Percentiles rank a stretch among this genome's conserved stretches.
phyloP scores from a whole-genome alignment of 1,140 invertebrate genomes.

The Orchesella cincta region DNA sequence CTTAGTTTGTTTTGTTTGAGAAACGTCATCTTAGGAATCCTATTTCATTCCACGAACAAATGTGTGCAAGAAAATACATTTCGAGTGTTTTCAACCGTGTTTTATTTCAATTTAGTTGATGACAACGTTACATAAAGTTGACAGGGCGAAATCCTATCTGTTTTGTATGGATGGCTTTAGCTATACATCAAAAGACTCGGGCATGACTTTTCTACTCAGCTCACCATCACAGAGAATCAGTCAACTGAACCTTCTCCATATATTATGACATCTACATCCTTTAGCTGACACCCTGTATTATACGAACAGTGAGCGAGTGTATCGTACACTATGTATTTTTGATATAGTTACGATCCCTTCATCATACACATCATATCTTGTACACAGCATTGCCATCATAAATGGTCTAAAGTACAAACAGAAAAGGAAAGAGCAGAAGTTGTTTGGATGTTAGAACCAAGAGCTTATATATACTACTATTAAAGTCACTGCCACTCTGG shows the following conservation, averaged over 20 bases:
- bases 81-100: constrained; percentile 5
- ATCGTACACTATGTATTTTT: too few species aligned
- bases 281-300: too few species aligned
- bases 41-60: not conserved
- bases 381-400: too few species aligned
- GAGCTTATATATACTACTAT: too few species aligned
- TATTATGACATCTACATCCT: too few species aligned
- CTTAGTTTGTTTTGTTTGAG: not conserved
- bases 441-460: too few species aligned
- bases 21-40: not conserved
- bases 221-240: not conserved
- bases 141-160: constrained; percentile 16
- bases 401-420: too few species aligned
- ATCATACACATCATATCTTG: too few species aligned
- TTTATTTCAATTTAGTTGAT: constrained; percentile 26
- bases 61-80: not conserved
- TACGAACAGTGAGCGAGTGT: too few species aligned
- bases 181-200: constrained; percentile 5
- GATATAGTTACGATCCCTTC: too few species aligned
- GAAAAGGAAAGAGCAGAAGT: too few species aligned
- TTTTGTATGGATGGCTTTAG: constrained; percentile 2
- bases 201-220: not conserved
- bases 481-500: not conserved
- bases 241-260: not conserved
- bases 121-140: constrained; percentile 20